Conservation (phyloP, 1,140 invertebrate genomes). For the Listronotus oregonensis region DNA sequence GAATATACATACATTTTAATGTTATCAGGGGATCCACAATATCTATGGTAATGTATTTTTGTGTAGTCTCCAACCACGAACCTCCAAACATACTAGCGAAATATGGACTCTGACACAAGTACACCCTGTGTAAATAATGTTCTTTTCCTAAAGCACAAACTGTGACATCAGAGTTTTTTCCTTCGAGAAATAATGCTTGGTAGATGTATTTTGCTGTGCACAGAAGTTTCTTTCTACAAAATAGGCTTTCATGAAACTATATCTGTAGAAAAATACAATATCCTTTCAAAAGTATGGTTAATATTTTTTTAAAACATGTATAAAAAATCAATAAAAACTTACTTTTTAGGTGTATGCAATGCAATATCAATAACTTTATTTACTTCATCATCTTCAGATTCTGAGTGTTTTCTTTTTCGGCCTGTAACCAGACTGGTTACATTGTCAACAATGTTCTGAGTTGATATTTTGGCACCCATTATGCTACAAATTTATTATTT, state of each 20-base stretch:
- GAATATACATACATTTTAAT: slow-evolving; percentile 63
- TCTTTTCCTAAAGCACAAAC: slow-evolving; percentile 73
- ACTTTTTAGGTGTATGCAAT: slow-evolving; percentile 55
- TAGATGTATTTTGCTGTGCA: slow-evolving; percentile 81
- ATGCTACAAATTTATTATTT: slow-evolving; percentile 2
- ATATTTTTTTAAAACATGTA: too few relatives aligned
- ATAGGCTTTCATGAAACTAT: too few relatives aligned
- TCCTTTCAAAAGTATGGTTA: too few relatives aligned
- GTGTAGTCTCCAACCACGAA: slow-evolving; percentile 75
- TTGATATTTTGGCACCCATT: slow-evolving; percentile 45
- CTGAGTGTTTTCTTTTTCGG: slow-evolving; percentile 49
- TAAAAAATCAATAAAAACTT: slow-evolving; percentile 4
- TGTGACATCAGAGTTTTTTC: slow-evolving; percentile 77
- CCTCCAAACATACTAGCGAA: slow-evolving; percentile 86
- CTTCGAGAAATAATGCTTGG: slow-evolving; percentile 76
- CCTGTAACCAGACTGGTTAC: slow-evolving; percentile 49
- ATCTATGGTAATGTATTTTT: slow-evolving; percentile 71
- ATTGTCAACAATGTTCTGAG: slow-evolving; percentile 42
- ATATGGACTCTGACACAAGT: slow-evolving; percentile 80
- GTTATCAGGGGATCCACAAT: slow-evolving; percentile 78
- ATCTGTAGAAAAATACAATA: too few relatives aligned
- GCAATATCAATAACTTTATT: slow-evolving; percentile 55
- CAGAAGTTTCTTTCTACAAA: slow-evolving; percentile 70
- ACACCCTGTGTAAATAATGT: slow-evolving; percentile 81
- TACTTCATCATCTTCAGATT: slow-evolving; percentile 51